Base-by-base conservation (phyloP, 2,888 invertebrate genomes). In the Reticulitermes lucifugus region DNA sequence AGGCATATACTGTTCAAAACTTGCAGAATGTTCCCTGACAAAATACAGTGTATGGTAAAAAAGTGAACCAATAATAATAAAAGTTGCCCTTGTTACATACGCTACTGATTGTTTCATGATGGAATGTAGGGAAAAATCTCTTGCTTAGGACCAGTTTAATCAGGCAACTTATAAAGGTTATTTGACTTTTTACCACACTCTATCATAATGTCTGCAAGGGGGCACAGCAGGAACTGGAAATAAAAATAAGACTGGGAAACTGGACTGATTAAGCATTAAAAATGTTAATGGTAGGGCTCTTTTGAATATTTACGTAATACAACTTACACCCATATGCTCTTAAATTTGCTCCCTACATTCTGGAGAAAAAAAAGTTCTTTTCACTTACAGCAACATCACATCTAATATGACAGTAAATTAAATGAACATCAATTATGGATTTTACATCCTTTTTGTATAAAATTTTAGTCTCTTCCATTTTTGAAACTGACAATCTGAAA, bases 111-210 rank as follows among this genome's bases (percentile, higher is more conserved):
- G 3, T 25, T 73, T 29, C 41, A 41, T 14, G 7, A 73, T 41
- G 73, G 73, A 73, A 73, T 73, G 73, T 73, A 25, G 73, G 22
- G 21, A 73, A 73, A 73, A 73, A n/a, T 65, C 73, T 73, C 73
- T 73, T 41, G 73, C 21, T 73, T 41, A 73, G 35, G 41, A 73
- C 41, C 35, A 73, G 21, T 22, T 35, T 21, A 73, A 73, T 41
- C 41, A 41, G 73, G 73, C 41, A 41, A 73, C 73, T 22, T 41
- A 29, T 41, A 25, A 18, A 71, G 7, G 3, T 71, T 71, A 71
- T 35, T 18, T 41, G 73, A 14, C 35, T 41, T 73, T 35, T 73
- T 73, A 65, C 65, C 73, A 73, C 29, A 73, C 41, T 21, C 73
- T 73, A 41, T 41, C 41, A 35, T 35, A 41, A 7, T 14, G 41